Percentiles rank a stretch among this genome's conserved stretches.
These are phyloP conservation scores for Poeciliopsis turrubarensis DNA, from an alignment of 2,113 vertebrate genomes.

Conservation along the genomic window DNA sequence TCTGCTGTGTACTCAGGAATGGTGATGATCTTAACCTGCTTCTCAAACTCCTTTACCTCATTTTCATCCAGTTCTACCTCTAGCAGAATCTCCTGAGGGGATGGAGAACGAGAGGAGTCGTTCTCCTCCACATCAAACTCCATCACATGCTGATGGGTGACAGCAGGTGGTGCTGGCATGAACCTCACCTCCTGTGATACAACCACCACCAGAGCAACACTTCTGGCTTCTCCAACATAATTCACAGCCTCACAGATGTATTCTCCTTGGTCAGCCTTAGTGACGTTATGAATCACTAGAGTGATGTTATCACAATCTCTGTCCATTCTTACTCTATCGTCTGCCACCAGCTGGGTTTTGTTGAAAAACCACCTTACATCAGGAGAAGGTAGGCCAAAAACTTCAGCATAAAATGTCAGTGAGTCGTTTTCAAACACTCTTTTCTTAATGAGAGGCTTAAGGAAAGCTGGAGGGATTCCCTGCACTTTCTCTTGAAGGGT, in stretches of 20 bases:
- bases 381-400: constrained; percentile 90
- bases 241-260: constrained; percentile 95
- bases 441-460: constrained; percentile 87
- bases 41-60: constrained; percentile 96
- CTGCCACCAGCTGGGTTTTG: constrained; percentile 83
- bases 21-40: constrained; percentile 96
- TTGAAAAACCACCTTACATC: constrained; percentile 94
- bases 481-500: constrained; percentile 88
- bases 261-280: constrained; percentile 86
- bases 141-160: constrained; percentile 97
- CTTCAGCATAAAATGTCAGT: constrained; percentile 85
- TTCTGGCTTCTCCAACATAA: constrained; percentile 93
- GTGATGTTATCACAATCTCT: constrained; percentile 85
- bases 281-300: constrained; percentile 83
- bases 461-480: constrained; percentile 92
- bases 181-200: constrained; percentile 83
- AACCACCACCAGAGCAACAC: constrained; percentile 86
- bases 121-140: constrained; percentile 92
- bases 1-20: constrained; percentile 92
- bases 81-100: constrained; percentile 96
- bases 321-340: constrained; percentile 83
- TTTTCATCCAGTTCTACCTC: constrained; percentile 97
- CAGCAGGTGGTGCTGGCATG: constrained; percentile 86
- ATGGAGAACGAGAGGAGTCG: constrained; percentile 91
- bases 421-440: constrained; percentile 86